A percentile compares a stretch with the other conserved stretches of the same genome.
Conservation (phyloP, 1,140 invertebrate genomes). For the Drosophila suzukii region DNA sequence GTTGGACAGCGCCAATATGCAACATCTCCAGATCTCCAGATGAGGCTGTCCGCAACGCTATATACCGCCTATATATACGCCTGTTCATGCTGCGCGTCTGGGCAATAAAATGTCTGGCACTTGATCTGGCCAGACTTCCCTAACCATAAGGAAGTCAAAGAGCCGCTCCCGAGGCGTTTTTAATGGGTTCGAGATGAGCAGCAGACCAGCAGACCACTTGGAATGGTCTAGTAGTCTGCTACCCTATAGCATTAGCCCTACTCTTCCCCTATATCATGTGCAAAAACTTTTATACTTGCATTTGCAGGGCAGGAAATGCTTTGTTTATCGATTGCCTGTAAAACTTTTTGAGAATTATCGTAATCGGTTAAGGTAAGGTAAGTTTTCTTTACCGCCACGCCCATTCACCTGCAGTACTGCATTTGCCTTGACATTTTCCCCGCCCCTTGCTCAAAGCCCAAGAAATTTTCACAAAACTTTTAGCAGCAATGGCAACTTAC, state of each 20-base stretch:
- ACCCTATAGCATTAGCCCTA: not conserved
- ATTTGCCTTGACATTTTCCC: conserved; percentile 49
- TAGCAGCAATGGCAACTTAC: conserved; percentile 11
- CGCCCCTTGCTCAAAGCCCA: not conserved
- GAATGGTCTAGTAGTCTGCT: not conserved
- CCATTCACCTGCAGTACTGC: conserved; percentile 26
- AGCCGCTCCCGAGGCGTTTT: conserved; percentile 50
- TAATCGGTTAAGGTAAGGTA: conserved; percentile 23
- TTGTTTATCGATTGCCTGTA: conserved; percentile 19
- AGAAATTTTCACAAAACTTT: conserved; percentile 27
- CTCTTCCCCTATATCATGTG: not conserved
- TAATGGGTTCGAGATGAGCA: conserved; percentile 45
- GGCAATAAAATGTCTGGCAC: conserved; percentile 56
- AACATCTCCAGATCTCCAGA: conserved; percentile 28
- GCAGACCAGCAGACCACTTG: conserved; percentile 31
- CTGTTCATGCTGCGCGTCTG: conserved; percentile 38
- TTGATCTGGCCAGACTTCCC: conserved; percentile 40
- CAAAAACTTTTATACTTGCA: conserved; percentile 21
- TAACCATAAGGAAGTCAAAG: conserved; percentile 42
- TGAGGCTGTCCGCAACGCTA: conserved; percentile 17
- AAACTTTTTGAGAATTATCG: conserved; percentile 37
- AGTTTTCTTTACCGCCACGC: conserved; percentile 18
- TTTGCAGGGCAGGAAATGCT: conserved; percentile 14
- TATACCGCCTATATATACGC: not conserved
- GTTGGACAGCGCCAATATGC: conserved; percentile 44